A percentile compares a stretch with the other conserved stretches of the same genome.
Evolutionary conservation across 2,113 vertebrate genomes (phyloP).

Genomic region (Pteronura brasiliensis): DNA sequence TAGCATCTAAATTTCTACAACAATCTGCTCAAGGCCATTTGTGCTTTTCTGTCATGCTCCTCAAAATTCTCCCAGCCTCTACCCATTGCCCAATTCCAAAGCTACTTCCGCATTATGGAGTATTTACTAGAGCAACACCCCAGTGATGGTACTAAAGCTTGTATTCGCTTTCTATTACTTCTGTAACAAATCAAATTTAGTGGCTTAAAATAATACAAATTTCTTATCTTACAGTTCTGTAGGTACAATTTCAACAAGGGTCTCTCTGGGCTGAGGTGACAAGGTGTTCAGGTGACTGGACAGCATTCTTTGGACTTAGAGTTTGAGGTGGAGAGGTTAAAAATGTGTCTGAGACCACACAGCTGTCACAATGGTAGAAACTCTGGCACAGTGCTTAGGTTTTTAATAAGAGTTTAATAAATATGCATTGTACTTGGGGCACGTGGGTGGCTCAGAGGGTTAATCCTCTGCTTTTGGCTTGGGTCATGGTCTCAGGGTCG

Average conservation of each 20-base stretch:
- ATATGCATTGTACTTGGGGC: background rate
- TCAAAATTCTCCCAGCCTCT: background rate
- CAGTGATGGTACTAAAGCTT: background rate
- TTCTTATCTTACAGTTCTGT: background rate
- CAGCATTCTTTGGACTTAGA: background rate
- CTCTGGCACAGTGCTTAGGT: background rate
- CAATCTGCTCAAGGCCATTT: background rate
- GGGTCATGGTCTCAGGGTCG: too few species aligned
- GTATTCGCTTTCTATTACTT: background rate
- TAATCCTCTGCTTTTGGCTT: too few species aligned
- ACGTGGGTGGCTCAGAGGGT: too few species aligned
- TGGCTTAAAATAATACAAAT: background rate
- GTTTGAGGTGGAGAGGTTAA: background rate
- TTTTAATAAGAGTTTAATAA: background rate
- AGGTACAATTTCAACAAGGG: background rate
- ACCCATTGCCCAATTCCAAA: background rate
- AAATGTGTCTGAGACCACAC: background rate
- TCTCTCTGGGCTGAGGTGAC: background rate
- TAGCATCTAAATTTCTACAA: background rate
- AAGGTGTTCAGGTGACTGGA: background rate
- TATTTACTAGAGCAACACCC: background rate
- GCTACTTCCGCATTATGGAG: background rate
- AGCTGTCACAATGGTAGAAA: too few species aligned
- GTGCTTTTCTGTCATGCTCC: background rate
- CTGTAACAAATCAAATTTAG: background rate